Conservation (phyloP, 2,113 vertebrate genomes). For the Pseudonaja textilis region DNA sequence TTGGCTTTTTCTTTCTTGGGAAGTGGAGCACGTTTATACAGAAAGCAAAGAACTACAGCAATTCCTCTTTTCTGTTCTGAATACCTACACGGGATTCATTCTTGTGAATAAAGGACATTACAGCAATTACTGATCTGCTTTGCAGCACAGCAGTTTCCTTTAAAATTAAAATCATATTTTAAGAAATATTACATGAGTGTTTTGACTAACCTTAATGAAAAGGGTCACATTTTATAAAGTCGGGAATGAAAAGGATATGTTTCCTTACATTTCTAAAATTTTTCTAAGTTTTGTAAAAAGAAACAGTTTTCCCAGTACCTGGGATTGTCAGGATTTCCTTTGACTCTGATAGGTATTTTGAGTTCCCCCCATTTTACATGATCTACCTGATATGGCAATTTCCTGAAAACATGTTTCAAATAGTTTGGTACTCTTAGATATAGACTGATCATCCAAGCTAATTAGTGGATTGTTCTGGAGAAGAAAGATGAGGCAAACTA, state of each 20-base stretch:
- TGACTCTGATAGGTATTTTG: not conserved
- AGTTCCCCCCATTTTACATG: not conserved
- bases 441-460: not conserved
- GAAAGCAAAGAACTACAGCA: not conserved
- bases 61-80: not conserved
- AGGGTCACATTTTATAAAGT: not conserved
- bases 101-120: not conserved
- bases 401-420: not conserved
- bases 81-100: not conserved
- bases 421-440: not conserved
- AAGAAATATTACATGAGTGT: not conserved
- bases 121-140: not conserved
- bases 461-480: not conserved
- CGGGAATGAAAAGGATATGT: not conserved
- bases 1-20: not conserved
- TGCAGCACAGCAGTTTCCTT: not conserved
- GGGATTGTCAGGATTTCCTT: not conserved
- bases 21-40: not conserved
- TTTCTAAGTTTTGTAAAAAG: not conserved
- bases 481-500: not conserved
- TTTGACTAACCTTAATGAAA: not conserved
- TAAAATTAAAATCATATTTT: not conserved
- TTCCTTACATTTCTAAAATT: not conserved
- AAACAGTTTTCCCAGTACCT: not conserved
- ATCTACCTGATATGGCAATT: not conserved